phyloP scores from a whole-genome alignment of 2,797 vertebrate species.

The Emys orbicularis region DNA sequence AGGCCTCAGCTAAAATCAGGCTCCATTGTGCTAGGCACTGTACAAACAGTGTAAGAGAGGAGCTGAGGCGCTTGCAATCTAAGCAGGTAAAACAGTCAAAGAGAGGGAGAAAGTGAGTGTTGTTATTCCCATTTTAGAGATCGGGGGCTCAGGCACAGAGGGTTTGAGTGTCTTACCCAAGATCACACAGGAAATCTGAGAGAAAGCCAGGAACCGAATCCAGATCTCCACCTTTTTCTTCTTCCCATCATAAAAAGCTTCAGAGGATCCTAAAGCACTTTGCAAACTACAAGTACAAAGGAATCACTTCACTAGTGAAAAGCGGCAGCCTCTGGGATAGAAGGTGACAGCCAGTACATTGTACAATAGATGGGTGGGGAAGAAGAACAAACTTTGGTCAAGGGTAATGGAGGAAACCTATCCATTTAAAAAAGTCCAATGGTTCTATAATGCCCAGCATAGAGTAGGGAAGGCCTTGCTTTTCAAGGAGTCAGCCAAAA shows the following conservation, averaged over 20 bases:
- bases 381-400: neutral
- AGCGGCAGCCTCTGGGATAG: neutral
- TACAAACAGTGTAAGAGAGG: neutral
- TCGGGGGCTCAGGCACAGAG: neutral
- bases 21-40: neutral
- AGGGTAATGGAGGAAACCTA: neutral
- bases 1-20: neutral
- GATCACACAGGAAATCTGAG: neutral
- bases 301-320: neutral
- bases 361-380: neutral
- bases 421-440: neutral
- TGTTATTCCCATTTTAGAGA: neutral
- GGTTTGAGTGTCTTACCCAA: rapidly evolving
- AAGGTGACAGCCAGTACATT: neutral
- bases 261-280: neutral
- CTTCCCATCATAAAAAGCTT: neutral
- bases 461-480: neutral
- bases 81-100: neutral
- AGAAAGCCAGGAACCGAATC: neutral
- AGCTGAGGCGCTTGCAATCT: neutral
- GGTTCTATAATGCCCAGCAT: neutral
- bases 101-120: neutral
- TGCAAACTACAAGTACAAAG: neutral
- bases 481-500: neutral
- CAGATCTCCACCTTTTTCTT: neutral